Conservation (phyloP, 2,113 vertebrate species). For the Petaurus breviceps region DNA sequence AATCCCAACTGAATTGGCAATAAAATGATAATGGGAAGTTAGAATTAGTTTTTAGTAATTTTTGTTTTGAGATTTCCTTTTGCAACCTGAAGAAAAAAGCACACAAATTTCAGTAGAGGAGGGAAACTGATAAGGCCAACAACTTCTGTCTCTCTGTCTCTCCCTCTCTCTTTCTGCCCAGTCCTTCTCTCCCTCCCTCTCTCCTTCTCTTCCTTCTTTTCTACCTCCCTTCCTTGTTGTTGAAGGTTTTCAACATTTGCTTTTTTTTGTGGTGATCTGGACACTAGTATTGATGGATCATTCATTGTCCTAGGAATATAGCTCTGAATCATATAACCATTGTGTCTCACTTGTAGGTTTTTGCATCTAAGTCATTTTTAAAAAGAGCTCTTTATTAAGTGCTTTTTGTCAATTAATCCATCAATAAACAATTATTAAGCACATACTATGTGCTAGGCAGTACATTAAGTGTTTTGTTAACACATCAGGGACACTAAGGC, state of each 20-base stretch:
- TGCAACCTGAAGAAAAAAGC: background rate
- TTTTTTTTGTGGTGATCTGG: background rate
- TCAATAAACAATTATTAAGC: no score
- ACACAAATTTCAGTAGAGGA: conserved; percentile 19
- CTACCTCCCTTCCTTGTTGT: background rate
- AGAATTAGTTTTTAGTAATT: background rate
- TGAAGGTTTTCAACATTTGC: background rate
- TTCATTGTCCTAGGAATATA: background rate
- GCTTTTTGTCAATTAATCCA: no score
- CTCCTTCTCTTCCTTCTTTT: background rate
- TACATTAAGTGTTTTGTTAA: background rate
- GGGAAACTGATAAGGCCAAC: background rate
- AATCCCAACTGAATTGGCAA: background rate
- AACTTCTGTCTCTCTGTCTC: background rate
- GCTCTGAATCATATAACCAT: background rate
- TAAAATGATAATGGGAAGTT: conserved; percentile 10
- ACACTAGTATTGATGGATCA: background rate
- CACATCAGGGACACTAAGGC: background rate
- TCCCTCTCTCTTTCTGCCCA: background rate
- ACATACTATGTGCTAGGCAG: no score
- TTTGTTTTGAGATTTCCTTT: background rate
- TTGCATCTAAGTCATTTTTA: background rate
- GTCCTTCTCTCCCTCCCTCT: background rate
- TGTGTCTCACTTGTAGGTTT: background rate
- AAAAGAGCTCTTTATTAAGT: background rate